Evolutionary conservation across 2,113 vertebrate species (phyloP), one percentile per base, ranked within the genome.

Genomic region (Plestiodon gilberti): DNA sequence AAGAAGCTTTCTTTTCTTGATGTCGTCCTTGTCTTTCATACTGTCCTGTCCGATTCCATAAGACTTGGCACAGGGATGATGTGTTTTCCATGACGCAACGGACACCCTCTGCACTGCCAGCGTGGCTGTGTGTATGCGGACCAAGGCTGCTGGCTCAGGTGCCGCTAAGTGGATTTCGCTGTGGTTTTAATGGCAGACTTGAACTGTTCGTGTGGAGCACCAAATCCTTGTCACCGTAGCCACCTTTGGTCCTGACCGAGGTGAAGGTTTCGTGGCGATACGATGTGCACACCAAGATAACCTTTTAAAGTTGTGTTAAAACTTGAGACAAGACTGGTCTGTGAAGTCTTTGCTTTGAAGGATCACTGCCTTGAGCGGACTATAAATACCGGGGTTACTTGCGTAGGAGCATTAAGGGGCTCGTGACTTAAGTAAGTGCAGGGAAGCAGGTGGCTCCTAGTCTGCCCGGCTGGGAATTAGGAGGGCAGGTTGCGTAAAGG

Each of bases 291-390:
- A 85, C 91, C 87, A 81, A 91, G 30, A 84, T 22, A 70, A 76
- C 87, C 83, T 92, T 92, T 73, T 83, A 59, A 38, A 89, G 67
- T 89, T 92, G 81, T 90, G 95, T 92, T 94, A 88, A 82, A 95
- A 57, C 76, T 92, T 20, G 94, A 90, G 88, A 91, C 55, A 91
- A 82, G 91, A 85, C 87, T 94, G 91, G 86, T 87, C 87, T 75
- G 95, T 94, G 93, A 96, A 96, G 96, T 97, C 95, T 98, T 98
- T 98, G 97, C 97, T 98, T 97, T 98, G 96, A 90, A 83, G 90
- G 82, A 57, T 85, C 85, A 43, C 74, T 3, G 43, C 15, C 13
- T 4, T n/a, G 81, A 62, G 69, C 15, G 76, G 67, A 35, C 78
- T 13, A 9, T 35, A n/a, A 3, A 2, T 86, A 23, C 2, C 82